phyloP scores from a whole-genome alignment of 2,797 vertebrate species.

The Orestias chungarensis region DNA sequence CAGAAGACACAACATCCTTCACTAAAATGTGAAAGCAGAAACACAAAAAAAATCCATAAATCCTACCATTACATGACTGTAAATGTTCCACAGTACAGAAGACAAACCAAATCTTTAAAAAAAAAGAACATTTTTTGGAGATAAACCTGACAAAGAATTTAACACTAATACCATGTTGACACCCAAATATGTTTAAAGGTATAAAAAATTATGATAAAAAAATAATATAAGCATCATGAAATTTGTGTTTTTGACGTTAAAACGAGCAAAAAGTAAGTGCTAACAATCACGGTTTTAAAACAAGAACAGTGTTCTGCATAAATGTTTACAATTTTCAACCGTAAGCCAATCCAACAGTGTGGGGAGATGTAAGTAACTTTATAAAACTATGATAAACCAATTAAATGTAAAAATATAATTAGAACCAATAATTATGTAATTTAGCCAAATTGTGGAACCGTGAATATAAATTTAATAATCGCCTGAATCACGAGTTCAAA shows the following conservation, averaged over 20 bases:
- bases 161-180: constrained; percentile 12
- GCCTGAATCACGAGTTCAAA: constrained; percentile 14
- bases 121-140: constrained; percentile 28
- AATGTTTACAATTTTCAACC: background rate
- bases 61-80: constrained; percentile 45
- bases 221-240: background rate
- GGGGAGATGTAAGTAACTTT: constrained; percentile 4
- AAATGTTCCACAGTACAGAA: constrained; percentile 37
- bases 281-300: constrained; percentile 35
- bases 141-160: constrained; percentile 13
- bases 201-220: background rate
- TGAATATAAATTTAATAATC: background rate
- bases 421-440: background rate
- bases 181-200: constrained; percentile 8
- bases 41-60: constrained; percentile 21
- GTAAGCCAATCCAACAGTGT: constrained; percentile 9
- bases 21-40: constrained; percentile 83
- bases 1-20: constrained; percentile 81
- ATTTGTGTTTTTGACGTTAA: background rate
- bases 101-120: constrained; percentile 22
- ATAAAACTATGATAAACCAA: constrained; percentile 23
- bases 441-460: background rate
- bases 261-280: constrained; percentile 36
- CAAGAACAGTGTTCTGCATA: constrained; percentile 7
- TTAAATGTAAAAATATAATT: constrained; percentile 4